Evolutionary conservation across 2,113 vertebrate genomes (phyloP), one percentile per base, ranked within the genome.

Genomic region (Phaethornis superciliosus): DNA sequence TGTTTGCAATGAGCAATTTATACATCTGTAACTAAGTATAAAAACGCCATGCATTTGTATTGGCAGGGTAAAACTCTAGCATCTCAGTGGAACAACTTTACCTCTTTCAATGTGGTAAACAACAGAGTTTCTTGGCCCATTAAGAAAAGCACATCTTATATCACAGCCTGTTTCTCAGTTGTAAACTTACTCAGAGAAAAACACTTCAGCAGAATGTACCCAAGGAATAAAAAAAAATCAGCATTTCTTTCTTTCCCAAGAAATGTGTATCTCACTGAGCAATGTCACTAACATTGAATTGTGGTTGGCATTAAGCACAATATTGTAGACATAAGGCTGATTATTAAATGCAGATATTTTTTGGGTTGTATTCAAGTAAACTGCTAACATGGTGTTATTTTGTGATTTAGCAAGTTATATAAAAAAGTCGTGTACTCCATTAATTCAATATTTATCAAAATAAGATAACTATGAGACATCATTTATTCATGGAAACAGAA

Each of bases 401-500:
- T 90, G 23, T 52, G 54, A 85, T 70, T 72, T 76, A 70, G 46
- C 23, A 47, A 91, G 20, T 62, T 63, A 27, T 76, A 9, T 6
- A 65, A 32, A 92, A 85, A 70, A 82, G 40, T 81, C 1, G 6
- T 76, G 92, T 91, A 62, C 17, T 76, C 20, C 9, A 79, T 44
- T 95, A 89, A 89, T 94, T 87, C 37, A 92, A 58, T 94, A 91
- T 89, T 92, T 80, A 85, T 89, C 42, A 88, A 20, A 76, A 74
- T 70, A 84, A 82, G 7, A 54, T 80, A 89, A 92, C 94, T 91
- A 85, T 62, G 8, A 94, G 26, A 32, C 1, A 65, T 89, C 6
- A 90, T 79, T 86, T 95, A 89, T 86, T 93, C 6, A 88, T 79
- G 19, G 16, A 85, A 86, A 67, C 12, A 74, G 18, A 64, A 59